Base-by-base conservation (phyloP, 2,888 invertebrate species). In the Caenorhabditis parvicauda region DNA sequence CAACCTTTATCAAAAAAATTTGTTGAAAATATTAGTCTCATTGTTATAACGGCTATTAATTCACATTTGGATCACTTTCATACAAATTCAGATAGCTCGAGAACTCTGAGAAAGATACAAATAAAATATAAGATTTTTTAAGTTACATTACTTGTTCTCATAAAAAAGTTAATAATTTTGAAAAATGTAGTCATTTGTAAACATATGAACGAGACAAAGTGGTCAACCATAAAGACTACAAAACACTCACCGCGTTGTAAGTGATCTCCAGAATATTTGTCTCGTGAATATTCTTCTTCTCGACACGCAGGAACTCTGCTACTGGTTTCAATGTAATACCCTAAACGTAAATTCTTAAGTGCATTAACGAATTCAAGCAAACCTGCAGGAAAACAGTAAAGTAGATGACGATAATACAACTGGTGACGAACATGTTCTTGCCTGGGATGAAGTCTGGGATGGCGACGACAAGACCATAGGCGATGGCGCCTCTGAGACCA, bases 261-360 rank as follows among this genome's bases (percentile, higher is more conserved):
- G 95, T 92, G 78, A 94, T 87, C 83, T 96, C 95, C 82, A 93
- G 94, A 93, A 96, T 94, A 7, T 91, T 90, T 38, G 91, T 90
- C 78, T 92, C 91, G 66, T 89, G 86, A 81, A 90, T 91, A 74
- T 89, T 89, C 5, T 91, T 91, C 58, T 90, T 88, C 83, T 92
- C 92, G 5, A 96, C 94, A 82, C 94, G 92, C 50, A 96, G 86
- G 76, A 94, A 89, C 84, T 90, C 91, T 22, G 96, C 95, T 63
- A 96, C 86, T n/a, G 95, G 95, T 82, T 95, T 95, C 79, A 96
- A 93, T 9, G 95, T 93, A 77, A 95, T 94, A 65, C 96, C 96
- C 88, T 88, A 82, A 22, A 83, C 51, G 25, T 39, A n/a, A n/a
- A n/a, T n/a, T n/a, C n/a, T 54, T 25, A 24, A 29, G 19, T 27